Evolutionary conservation across 1,140 invertebrate genomes (phyloP).

Genomic region (Cyclina sinensis): DNA sequence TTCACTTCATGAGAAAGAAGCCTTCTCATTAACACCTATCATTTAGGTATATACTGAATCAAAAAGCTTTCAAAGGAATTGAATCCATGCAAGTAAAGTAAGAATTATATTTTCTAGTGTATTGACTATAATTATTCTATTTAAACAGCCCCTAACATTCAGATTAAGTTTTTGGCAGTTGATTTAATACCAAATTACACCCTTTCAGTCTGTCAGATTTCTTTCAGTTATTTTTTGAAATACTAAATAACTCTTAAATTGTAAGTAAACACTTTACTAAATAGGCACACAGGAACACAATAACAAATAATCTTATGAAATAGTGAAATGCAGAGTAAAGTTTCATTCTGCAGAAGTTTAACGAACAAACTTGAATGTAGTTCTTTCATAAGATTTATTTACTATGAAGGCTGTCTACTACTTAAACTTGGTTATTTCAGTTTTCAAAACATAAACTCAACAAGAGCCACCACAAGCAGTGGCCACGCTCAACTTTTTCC

Average conservation of each 20-base stretch:
- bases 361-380: too few relatives aligned
- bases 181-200: not conserved
- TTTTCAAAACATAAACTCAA: too few relatives aligned
- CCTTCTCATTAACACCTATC: not conserved
- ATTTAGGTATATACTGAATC: not conserved
- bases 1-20: not conserved
- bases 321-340: too few relatives aligned
- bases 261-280: not conserved
- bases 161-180: not conserved
- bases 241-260: not conserved
- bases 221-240: not conserved
- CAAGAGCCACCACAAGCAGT: too few relatives aligned
- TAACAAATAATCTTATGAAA: too few relatives aligned
- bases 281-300: not conserved
- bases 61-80: not conserved
- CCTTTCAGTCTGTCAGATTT: not conserved
- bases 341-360: too few relatives aligned
- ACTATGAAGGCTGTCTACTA: too few relatives aligned
- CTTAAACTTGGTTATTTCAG: too few relatives aligned
- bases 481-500: too few relatives aligned
- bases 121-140: not conserved
- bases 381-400: too few relatives aligned
- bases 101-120: not conserved
- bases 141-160: not conserved
- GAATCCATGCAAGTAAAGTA: not conserved